Conservation (phyloP, 2,888 invertebrate genomes). For the Dryobota labecula region DNA sequence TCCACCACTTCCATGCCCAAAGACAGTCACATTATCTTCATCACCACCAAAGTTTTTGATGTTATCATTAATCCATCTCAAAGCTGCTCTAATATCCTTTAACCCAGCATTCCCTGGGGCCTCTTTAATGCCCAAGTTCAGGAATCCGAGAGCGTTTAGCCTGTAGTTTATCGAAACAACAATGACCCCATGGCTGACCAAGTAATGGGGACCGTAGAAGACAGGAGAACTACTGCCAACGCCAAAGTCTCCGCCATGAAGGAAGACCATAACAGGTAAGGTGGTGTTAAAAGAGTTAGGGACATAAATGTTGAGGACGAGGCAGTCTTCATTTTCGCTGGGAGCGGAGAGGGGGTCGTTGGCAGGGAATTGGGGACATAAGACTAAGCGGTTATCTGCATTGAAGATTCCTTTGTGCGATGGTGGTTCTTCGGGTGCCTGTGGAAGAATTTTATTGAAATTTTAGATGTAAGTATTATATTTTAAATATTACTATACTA, state of each 20-base stretch:
- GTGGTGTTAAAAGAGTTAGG: conserved; percentile 75
- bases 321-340: conserved; percentile 87
- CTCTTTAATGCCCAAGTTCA: conserved; percentile 81
- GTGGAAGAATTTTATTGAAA: conserved; percentile 30
- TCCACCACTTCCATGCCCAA: conserved; percentile 87
- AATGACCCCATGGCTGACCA: conserved; percentile 83
- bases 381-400: conserved; percentile 79
- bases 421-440: conserved; percentile 82
- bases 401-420: conserved; percentile 78
- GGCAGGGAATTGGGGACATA: conserved; percentile 84
- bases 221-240: conserved; percentile 83
- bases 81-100: conserved; percentile 86
- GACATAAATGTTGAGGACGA: conserved; percentile 84
- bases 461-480: neutral
- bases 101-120: conserved; percentile 88
- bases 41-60: conserved; percentile 83
- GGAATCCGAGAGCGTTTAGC: conserved; percentile 86
- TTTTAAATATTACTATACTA: neutral
- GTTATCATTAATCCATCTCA: conserved; percentile 85
- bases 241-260: conserved; percentile 89
- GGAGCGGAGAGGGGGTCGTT: conserved; percentile 82
- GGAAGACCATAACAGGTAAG: conserved; percentile 85
- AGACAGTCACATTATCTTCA: conserved; percentile 84
- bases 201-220: conserved; percentile 86
- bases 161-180: conserved; percentile 89